phyloP scores from a whole-genome alignment of 37 sponge, comb jelly and placozoan genomes.

The Spongia lamella region DNA sequence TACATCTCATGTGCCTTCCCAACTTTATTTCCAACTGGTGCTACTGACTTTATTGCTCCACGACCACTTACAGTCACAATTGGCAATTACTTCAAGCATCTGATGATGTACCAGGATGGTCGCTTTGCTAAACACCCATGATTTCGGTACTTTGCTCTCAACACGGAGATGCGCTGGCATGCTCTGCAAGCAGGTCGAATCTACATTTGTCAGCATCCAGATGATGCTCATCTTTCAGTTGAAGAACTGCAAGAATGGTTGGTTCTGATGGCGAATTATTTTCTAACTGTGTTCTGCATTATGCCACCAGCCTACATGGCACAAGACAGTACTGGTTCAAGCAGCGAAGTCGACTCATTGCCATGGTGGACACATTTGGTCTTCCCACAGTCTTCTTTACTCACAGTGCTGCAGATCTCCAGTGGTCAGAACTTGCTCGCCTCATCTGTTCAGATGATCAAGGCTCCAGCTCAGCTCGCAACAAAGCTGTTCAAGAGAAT shows the following conservation, averaged over 20 bases:
- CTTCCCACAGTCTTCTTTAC: slow-evolving; percentile 53
- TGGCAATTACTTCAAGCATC: slow-evolving; percentile 31
- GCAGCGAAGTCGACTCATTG: slow-evolving; percentile 2
- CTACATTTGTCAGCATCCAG: slow-evolving; percentile 12
- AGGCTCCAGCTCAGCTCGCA: not conserved
- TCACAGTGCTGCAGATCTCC: slow-evolving; percentile 62
- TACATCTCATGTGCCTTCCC: slow-evolving; percentile 20
- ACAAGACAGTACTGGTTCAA: slow-evolving; percentile 38
- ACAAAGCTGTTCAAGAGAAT: slow-evolving; percentile 44
- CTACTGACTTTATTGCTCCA: slow-evolving; percentile 34
- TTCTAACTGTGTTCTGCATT: slow-evolving; percentile 43
- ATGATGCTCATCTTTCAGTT: slow-evolving; percentile 38
- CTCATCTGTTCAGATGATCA: slow-evolving; percentile 48
- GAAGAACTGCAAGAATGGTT: slow-evolving; percentile 48
- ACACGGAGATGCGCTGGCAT: slow-evolving; percentile 35
- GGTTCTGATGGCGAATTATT: slow-evolving; percentile 26
- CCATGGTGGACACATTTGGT: slow-evolving; percentile 51
- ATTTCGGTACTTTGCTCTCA: slow-evolving; percentile 46
- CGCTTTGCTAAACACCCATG: slow-evolving; percentile 38
- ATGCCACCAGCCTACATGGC: slow-evolving; percentile 28
- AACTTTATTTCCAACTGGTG: slow-evolving; percentile 39
- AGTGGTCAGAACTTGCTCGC: slow-evolving; percentile 51
- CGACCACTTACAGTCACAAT: slow-evolving; percentile 2
- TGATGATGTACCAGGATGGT: slow-evolving; percentile 19
- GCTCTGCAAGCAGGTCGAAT: slow-evolving; percentile 27